These are phyloP conservation scores for Riptortus pedestris DNA, from an alignment of 1,140 invertebrate genomes.

Conservation along the genomic window DNA sequence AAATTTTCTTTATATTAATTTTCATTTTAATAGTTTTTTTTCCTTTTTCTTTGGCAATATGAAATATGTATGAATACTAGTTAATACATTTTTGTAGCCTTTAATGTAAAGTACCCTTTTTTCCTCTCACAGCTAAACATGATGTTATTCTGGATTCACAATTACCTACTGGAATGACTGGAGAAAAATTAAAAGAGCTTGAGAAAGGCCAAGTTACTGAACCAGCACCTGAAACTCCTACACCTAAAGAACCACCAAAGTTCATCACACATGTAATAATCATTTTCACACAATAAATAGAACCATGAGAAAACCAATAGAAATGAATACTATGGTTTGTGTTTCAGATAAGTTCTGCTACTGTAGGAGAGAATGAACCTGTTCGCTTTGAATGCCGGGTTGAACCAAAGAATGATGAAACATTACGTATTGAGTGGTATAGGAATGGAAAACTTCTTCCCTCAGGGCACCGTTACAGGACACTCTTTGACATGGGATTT, in stretches of 20 bases:
- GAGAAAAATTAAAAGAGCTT: slow-evolving; percentile 83
- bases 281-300: no score
- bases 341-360: slow-evolving; percentile 58
- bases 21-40: background rate
- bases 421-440: slow-evolving; percentile 84
- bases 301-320: background rate
- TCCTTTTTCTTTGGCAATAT: background rate
- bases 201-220: slow-evolving; percentile 70
- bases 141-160: slow-evolving; percentile 84
- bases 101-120: background rate
- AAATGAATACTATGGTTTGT: no score
- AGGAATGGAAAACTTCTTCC: slow-evolving; percentile 79
- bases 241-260: slow-evolving; percentile 60
- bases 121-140: slow-evolving; percentile 52
- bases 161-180: slow-evolving; percentile 84
- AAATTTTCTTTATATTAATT: slow-evolving; percentile 27
- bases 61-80: background rate
- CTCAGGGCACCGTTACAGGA: slow-evolving; percentile 81
- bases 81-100: slow-evolving; percentile 5
- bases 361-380: slow-evolving; percentile 77
- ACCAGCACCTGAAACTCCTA: slow-evolving; percentile 52
- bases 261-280: slow-evolving; percentile 59
- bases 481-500: slow-evolving; percentile 87
- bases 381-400: slow-evolving; percentile 91
- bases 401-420: slow-evolving; percentile 89